These are phyloP conservation scores for Triplophysa rosa DNA, from an alignment of 2,113 vertebrate genomes.

Conservation along the genomic window DNA sequence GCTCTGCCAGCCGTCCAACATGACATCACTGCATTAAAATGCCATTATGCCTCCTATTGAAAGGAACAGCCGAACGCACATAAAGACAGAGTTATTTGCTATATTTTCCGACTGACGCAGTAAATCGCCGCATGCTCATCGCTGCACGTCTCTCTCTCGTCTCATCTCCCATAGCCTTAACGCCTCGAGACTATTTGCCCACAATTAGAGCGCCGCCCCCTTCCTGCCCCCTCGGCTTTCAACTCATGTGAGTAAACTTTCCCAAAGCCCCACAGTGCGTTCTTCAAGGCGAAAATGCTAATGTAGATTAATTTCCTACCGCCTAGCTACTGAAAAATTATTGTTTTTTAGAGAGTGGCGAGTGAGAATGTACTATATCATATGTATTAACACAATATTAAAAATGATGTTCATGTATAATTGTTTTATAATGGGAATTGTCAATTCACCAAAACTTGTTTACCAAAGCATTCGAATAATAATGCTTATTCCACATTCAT, in stretches of 20 bases:
- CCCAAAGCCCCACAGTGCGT: slow-evolving; percentile 59
- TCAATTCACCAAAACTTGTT: background rate
- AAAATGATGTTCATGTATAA: no score
- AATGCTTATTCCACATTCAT: background rate
- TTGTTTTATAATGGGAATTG: no score
- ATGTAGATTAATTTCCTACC: slow-evolving; percentile 46
- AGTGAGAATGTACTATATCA: no score
- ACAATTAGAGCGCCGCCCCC: slow-evolving; percentile 53
- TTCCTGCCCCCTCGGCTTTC: slow-evolving; percentile 50
- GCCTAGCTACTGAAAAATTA: slow-evolving; percentile 61
- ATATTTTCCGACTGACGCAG: slow-evolving; percentile 32
- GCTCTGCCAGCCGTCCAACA: slow-evolving; percentile 85
- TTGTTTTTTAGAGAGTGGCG: background rate
- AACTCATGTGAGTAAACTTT: slow-evolving; percentile 62
- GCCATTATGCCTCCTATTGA: slow-evolving; percentile 72
- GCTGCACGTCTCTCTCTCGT: slow-evolving; percentile 1
- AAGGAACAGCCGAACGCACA: slow-evolving; percentile 58
- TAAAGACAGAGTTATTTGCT: slow-evolving; percentile 21
- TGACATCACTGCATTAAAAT: slow-evolving; percentile 86
- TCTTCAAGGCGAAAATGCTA: slow-evolving; percentile 58
- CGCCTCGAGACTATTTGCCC: slow-evolving; percentile 57
- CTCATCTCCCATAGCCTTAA: slow-evolving; percentile 38
- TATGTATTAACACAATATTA: no score
- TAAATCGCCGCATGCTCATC: background rate
- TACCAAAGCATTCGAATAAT: background rate